Evolutionary conservation across 2,113 vertebrate species (phyloP).

Genomic region (Melanerpes aurifrons): DNA sequence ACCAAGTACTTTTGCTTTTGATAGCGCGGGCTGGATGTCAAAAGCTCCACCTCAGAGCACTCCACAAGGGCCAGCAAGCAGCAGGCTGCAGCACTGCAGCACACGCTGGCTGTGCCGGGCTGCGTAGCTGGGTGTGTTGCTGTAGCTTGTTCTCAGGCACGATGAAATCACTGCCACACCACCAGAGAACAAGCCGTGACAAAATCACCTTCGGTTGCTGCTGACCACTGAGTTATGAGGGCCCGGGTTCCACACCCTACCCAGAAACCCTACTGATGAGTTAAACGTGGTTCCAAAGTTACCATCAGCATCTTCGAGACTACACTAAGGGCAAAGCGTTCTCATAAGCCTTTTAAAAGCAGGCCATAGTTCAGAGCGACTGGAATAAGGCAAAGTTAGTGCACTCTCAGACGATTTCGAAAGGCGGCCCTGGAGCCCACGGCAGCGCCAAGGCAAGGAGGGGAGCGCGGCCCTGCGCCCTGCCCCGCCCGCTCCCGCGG

Average conservation of each 20-base stretch:
- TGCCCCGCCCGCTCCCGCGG: too few relatives aligned
- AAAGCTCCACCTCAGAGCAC: not conserved
- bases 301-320: not conserved
- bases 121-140: rapidly evolving
- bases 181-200: not conserved
- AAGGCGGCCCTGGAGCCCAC: not conserved
- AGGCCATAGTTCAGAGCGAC: not conserved
- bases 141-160: not conserved
- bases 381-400: not conserved
- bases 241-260: not conserved
- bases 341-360: not conserved
- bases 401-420: not conserved
- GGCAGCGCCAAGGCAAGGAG: not conserved
- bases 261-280: not conserved
- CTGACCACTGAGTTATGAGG: not conserved
- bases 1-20: not conserved
- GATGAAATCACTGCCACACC: not conserved
- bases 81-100: rapidly evolving
- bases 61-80: too few relatives aligned
- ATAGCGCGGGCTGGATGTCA: not conserved
- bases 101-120: rapidly evolving
- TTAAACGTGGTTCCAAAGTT: not conserved
- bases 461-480: not conserved
- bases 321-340: not conserved
- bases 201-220: not conserved